Evolutionary conservation across 2,113 vertebrate species (phyloP).

Genomic region (Aphelocoma coerulescens): DNA sequence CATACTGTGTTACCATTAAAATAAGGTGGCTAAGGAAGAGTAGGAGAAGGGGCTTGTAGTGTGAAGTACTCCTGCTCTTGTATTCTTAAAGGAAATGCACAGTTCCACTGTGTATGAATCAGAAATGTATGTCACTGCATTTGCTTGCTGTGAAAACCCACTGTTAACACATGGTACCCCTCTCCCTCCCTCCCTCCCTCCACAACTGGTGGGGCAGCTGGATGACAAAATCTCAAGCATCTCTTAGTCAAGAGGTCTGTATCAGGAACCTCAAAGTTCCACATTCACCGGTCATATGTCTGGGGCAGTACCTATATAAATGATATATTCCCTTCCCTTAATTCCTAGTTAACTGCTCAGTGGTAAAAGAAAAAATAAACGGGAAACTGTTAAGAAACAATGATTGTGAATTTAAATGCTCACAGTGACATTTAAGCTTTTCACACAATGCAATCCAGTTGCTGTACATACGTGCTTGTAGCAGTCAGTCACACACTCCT

Average conservation of each 20-base stretch:
- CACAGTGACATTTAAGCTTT: not conserved
- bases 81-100: not conserved
- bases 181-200: not conserved
- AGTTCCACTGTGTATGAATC: not conserved
- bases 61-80: not conserved
- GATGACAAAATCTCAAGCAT: not conserved
- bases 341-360: not conserved
- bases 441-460: not conserved
- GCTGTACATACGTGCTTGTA: not conserved
- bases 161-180: accelerated
- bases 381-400: not conserved
- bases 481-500: not conserved
- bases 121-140: not conserved
- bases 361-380: not conserved
- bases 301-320: not conserved
- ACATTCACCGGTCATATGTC: accelerated
- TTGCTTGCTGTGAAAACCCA: not conserved
- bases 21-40: not conserved
- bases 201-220: not conserved
- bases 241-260: not conserved
- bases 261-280: not conserved
- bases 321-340: not conserved
- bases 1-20: not conserved
- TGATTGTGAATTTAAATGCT: not conserved
- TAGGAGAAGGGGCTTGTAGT: not conserved